Evolutionary conservation across 1,140 invertebrate species (phyloP).

Genomic region (Leptinotarsa defecta): DNA sequence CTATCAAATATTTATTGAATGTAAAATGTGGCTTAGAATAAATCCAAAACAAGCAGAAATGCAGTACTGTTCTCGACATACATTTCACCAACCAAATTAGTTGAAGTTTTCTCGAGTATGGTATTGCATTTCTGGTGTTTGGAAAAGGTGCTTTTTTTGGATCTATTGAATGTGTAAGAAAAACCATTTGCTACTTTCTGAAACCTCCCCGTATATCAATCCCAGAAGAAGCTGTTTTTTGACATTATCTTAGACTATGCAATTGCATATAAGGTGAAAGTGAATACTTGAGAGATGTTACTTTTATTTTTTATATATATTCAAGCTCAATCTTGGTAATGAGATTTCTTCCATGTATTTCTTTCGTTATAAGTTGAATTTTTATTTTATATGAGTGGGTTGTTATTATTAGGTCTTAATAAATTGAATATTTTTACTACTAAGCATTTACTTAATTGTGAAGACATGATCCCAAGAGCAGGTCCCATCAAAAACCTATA

Average conservation of each 20-base stretch:
- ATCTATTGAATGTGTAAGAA: no score
- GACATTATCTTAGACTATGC: background rate
- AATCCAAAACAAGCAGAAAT: no score
- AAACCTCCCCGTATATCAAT: no score
- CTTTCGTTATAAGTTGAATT: conserved; percentile 19
- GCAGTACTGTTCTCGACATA: background rate
- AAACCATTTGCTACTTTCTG: no score
- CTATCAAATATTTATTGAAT: background rate
- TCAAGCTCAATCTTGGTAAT: conserved; percentile 26
- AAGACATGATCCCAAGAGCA: no score
- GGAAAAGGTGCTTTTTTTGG: no score
- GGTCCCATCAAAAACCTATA: no score
- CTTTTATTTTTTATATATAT: conserved; percentile 21
- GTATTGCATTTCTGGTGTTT: no score
- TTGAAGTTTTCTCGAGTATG: no score
- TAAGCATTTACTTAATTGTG: background rate
- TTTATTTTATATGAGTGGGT: conserved; percentile 35
- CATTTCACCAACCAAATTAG: background rate
- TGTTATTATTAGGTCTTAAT: conserved; percentile 38
- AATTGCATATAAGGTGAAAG: conserved; percentile 1
- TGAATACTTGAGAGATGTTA: background rate
- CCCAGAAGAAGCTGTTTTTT: background rate
- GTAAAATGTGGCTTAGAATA: no score
- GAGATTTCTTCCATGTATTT: conserved; percentile 20
- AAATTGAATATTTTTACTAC: conserved; percentile 45